phyloP scores from a whole-genome alignment of 92 coral and sea anemone genomes.

The Porites cylindrica region DNA sequence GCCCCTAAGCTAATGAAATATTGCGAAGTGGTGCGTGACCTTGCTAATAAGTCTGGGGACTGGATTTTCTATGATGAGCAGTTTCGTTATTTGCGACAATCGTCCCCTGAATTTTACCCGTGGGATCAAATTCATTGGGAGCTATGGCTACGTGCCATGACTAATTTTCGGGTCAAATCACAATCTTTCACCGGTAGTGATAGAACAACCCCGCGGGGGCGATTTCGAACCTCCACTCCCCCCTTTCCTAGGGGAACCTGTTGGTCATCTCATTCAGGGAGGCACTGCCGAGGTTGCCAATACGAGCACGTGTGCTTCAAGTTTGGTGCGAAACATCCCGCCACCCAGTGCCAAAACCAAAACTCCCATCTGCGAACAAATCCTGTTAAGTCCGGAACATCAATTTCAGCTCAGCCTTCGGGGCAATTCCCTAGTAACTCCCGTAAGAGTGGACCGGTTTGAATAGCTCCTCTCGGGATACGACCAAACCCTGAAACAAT shows the following conservation, averaged over 20 bases:
- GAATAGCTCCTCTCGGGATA: not conserved
- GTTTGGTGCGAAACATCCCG: slow-evolving; percentile 47
- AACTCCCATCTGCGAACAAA: not conserved
- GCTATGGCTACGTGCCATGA: slow-evolving; percentile 34
- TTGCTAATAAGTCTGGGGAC: no score
- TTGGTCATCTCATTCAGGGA: slow-evolving; percentile 39
- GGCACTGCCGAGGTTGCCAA: slow-evolving; percentile 24
- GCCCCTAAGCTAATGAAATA: no score
- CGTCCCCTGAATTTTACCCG: slow-evolving; percentile 37
- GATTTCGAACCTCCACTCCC: slow-evolving; percentile 14
- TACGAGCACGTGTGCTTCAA: slow-evolving; percentile 38
- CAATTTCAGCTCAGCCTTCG: not conserved
- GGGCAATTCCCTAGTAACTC: not conserved
- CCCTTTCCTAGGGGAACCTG: slow-evolving; percentile 35
- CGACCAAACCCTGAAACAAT: not conserved
- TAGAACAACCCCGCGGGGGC: not conserved
- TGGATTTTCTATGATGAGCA: no score
- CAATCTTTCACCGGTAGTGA: not conserved
- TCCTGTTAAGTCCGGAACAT: no score
- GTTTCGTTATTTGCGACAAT: slow-evolving; percentile 42
- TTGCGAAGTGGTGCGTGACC: no score
- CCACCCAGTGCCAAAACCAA: slow-evolving; percentile 14
- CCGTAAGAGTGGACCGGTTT: slow-evolving; percentile 5
- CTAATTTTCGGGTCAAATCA: not conserved
- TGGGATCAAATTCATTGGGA: slow-evolving; percentile 57